Percentiles rank a stretch among this genome's conserved stretches.
Evolutionary conservation across 2,113 vertebrate species (phyloP).

Genomic region (Oxyruncus cristatus): DNA sequence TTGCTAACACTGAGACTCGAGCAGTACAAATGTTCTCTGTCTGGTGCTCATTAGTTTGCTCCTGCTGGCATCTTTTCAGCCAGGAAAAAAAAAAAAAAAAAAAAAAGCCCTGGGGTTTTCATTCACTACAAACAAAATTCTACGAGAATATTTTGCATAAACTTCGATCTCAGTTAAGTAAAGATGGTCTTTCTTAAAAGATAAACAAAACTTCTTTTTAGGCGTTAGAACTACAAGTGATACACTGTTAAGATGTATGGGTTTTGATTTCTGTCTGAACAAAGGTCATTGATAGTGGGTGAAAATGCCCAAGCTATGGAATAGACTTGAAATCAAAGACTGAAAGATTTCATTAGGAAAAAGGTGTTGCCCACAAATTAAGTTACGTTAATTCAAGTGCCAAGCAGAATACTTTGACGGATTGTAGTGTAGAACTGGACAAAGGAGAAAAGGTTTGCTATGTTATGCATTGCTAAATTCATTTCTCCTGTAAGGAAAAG

Average conservation of each 20-base stretch:
- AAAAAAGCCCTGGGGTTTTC: not conserved
- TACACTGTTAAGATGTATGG: not conserved
- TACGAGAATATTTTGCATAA: slow-evolving; percentile 5
- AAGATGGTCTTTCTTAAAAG: not conserved
- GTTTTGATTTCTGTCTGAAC: not conserved
- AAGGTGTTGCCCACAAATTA: slow-evolving; percentile 49
- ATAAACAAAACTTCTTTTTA: not conserved
- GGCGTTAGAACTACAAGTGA: not conserved
- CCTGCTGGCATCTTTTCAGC: slow-evolving; percentile 31
- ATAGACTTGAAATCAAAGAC: slow-evolving; percentile 29
- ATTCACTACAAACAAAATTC: not conserved
- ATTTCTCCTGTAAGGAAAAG: slow-evolving; percentile 49
- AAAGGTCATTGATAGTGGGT: not conserved
- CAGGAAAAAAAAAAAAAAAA: not conserved
- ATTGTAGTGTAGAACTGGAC: not conserved
- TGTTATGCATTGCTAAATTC: slow-evolving; percentile 32
- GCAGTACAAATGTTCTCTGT: slow-evolving; percentile 42
- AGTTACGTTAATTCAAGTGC: slow-evolving; percentile 51
- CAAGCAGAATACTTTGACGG: slow-evolving; percentile 14
- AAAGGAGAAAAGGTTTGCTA: slow-evolving; percentile 1
- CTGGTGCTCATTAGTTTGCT: slow-evolving; percentile 32
- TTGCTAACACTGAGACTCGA: slow-evolving; percentile 27
- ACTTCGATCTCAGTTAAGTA: not conserved
- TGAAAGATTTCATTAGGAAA: slow-evolving; percentile 29
- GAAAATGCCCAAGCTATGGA: not conserved